phyloP scores from a whole-genome alignment of 2,113 vertebrate species.

The Apaloderma vittatum region DNA sequence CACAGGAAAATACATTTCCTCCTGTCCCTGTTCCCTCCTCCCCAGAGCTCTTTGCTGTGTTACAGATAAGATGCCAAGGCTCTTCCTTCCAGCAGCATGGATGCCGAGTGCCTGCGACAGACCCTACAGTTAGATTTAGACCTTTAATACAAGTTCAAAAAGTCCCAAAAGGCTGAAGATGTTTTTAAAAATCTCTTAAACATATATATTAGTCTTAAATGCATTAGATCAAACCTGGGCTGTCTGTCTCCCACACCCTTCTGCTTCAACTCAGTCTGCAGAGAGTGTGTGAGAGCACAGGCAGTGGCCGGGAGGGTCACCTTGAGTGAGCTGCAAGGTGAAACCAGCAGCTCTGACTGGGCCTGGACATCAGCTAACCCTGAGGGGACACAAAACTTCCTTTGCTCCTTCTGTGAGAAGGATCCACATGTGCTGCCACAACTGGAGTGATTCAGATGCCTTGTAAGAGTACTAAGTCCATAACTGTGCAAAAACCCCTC shows the following conservation, averaged over 20 bases:
- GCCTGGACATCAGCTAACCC: neutral
- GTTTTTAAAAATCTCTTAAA: neutral
- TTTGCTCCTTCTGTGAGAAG: neutral
- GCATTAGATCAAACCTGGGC: neutral
- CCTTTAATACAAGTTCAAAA: neutral
- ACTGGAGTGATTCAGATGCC: neutral
- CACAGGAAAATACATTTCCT: neutral
- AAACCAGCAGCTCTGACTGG: neutral
- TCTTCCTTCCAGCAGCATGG: neutral
- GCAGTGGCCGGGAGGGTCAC: neutral
- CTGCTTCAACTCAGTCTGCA: neutral
- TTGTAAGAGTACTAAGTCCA: neutral
- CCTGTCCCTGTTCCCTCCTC: neutral
- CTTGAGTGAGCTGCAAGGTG: neutral
- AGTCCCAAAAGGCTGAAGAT: neutral
- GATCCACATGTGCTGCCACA: neutral
- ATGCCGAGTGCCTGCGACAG: neutral
- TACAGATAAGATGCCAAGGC: neutral
- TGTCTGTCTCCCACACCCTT: fast-evolving
- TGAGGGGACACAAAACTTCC: neutral
- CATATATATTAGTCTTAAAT: neutral
- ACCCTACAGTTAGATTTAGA: neutral
- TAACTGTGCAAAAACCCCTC: neutral
- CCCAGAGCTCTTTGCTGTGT: neutral
- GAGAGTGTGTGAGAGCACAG: neutral